phyloP scores from a whole-genome alignment of 1,140 invertebrate species.

The Calephelis nemesis region DNA sequence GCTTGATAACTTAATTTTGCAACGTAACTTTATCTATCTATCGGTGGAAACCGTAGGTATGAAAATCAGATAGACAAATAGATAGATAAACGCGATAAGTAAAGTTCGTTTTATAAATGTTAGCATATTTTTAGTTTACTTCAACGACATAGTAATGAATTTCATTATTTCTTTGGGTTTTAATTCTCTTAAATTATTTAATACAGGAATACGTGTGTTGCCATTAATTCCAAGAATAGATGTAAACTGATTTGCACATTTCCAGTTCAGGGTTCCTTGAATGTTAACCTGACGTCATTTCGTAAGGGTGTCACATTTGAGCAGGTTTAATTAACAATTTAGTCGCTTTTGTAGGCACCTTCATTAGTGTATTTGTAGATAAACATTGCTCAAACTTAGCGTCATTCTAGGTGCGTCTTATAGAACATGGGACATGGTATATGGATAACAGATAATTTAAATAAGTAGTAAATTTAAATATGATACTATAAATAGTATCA shows the following conservation, averaged over 20 bases:
- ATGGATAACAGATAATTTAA: constrained; percentile 7
- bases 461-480: too few relatives aligned
- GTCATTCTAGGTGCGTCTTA: constrained; percentile 49
- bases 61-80: too few relatives aligned
- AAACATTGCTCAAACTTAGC: constrained; percentile 69
- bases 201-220: too few relatives aligned
- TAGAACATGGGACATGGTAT: constrained; percentile 33
- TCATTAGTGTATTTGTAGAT: constrained; percentile 79
- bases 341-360: constrained; percentile 77
- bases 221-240: not conserved
- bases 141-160: too few relatives aligned
- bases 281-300: constrained; percentile 68
- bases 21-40: too few relatives aligned
- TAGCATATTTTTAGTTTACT: too few relatives aligned
- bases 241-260: not conserved
- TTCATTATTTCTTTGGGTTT: not conserved
- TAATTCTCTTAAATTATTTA: too few relatives aligned
- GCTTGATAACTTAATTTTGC: too few relatives aligned
- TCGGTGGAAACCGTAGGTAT: too few relatives aligned
- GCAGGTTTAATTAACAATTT: constrained; percentile 79
- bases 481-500: too few relatives aligned
- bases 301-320: constrained; percentile 77
- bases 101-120: too few relatives aligned
- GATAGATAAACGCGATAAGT: too few relatives aligned
- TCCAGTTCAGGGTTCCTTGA: constrained; percentile 72